Conservation (phyloP, 2,113 vertebrate genomes). For the Microcebus lehilahytsara region DNA sequence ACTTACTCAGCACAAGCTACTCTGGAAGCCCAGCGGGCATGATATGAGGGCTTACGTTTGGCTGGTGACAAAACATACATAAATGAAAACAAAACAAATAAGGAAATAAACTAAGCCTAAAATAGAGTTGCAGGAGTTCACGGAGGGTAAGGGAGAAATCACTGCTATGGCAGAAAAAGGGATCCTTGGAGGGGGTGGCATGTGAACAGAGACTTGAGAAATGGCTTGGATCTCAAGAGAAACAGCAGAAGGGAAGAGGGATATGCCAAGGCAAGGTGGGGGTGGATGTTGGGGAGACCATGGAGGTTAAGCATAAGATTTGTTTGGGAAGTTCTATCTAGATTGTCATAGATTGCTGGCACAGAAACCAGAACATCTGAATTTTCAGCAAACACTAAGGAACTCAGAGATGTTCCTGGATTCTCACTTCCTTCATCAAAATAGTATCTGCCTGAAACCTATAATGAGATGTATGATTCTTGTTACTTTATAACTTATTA, state of each 20-base stretch:
- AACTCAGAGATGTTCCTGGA: neutral
- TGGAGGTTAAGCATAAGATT: neutral
- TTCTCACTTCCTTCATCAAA: conserved; percentile 14
- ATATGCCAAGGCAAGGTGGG: rapidly evolving
- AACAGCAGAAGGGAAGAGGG: neutral
- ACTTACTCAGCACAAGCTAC: neutral
- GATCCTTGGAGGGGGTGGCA: neutral
- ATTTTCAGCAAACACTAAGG: neutral
- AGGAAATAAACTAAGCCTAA: neutral
- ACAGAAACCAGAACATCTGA: neutral
- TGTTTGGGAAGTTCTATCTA: neutral
- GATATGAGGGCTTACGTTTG: neutral
- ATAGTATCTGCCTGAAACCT: neutral
- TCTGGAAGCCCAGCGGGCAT: neutral
- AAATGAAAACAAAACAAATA: neutral
- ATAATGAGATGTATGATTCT: neutral
- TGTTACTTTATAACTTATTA: conserved; percentile 30
- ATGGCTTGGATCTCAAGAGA: neutral
- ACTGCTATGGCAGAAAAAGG: neutral
- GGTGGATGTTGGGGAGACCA: neutral
- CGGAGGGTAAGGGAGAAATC: neutral
- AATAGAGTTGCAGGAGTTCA: neutral
- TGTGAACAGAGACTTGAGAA: neutral
- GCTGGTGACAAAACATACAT: neutral
- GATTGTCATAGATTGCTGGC: neutral